These are phyloP conservation scores for Drosophila mayaguana DNA, from an alignment of 2,888 invertebrate species.

Conservation along the genomic window DNA sequence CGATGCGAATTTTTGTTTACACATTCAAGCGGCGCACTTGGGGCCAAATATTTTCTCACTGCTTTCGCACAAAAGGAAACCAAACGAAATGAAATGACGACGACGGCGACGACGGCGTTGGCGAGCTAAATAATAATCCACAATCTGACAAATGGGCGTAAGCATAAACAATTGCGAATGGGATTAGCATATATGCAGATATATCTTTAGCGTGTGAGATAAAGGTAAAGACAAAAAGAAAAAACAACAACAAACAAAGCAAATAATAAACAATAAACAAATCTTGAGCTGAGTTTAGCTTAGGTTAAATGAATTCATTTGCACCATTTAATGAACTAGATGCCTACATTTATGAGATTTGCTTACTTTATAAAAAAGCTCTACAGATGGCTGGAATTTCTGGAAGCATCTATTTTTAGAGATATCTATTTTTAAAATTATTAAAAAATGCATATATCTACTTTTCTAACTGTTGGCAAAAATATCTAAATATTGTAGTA, in stretches of 20 bases:
- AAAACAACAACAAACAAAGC: not conserved
- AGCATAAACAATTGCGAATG: slow-evolving; percentile 24
- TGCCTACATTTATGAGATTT: not conserved
- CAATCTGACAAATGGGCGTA: slow-evolving; percentile 49
- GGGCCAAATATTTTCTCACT: slow-evolving; percentile 66
- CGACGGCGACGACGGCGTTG: not conserved
- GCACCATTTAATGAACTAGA: not conserved
- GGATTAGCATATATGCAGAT: slow-evolving; percentile 31
- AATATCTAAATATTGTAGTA: no score
- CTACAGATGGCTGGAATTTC: no score
- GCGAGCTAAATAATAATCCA: slow-evolving; percentile 32
- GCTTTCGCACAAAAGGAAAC: slow-evolving; percentile 51
- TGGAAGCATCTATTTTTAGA: not conserved
- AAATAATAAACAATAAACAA: not conserved
- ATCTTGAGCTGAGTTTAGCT: not conserved
- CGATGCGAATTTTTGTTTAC: slow-evolving; percentile 54
- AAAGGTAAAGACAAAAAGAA: not conserved
- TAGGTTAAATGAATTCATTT: slow-evolving; percentile 9
- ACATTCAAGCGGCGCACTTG: slow-evolving; percentile 64
- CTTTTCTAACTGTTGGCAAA: no score
- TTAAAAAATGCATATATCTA: no score
- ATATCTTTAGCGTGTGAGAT: slow-evolving; percentile 25
- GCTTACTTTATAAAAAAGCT: not conserved
- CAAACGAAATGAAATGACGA: slow-evolving; percentile 41
- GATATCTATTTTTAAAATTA: not conserved